A percentile compares a stretch with the other conserved stretches of the same genome.
These are phyloP conservation scores for Solenodon paradoxus DNA, from an alignment of 2,113 vertebrate species.

Conservation along the genomic window DNA sequence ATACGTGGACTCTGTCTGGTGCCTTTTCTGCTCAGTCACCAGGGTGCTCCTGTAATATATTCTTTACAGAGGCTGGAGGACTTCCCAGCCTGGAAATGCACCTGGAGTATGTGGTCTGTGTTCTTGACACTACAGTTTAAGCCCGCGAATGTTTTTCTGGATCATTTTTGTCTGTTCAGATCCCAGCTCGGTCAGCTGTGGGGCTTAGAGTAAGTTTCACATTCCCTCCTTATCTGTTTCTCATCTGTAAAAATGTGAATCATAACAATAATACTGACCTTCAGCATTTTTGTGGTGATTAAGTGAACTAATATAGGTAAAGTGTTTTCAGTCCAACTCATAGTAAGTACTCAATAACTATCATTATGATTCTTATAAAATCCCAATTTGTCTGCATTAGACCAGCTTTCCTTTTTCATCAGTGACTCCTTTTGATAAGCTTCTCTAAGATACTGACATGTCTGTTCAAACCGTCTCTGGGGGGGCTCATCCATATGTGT, in stretches of 20 bases:
- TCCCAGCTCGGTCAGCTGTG: too few species aligned
- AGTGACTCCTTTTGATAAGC: background rate
- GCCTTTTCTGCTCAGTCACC: too few species aligned
- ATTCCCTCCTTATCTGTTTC: background rate
- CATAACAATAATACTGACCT: background rate
- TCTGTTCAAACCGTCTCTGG: background rate
- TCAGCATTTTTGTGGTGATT: background rate
- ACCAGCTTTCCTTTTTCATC: background rate
- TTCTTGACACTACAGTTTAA: background rate
- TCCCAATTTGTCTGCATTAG: background rate
- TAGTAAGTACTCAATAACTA: background rate
- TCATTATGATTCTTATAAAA: background rate
- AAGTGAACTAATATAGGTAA: background rate
- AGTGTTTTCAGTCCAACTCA: background rate
- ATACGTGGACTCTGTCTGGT: too few species aligned
- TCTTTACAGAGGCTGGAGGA: background rate
- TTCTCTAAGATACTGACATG: background rate
- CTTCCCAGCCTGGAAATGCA: background rate
- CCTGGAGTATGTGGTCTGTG: background rate
- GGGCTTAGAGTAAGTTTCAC: background rate
- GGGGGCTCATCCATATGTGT: background rate
- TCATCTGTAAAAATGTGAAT: background rate
- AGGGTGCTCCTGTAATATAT: too few species aligned
- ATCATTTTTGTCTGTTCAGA: background rate
- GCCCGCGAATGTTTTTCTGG: background rate